Evolutionary conservation across 2,888 invertebrate genomes (phyloP), one percentile per base, ranked within the genome.

Genomic region (Hymenopus coronatus): DNA sequence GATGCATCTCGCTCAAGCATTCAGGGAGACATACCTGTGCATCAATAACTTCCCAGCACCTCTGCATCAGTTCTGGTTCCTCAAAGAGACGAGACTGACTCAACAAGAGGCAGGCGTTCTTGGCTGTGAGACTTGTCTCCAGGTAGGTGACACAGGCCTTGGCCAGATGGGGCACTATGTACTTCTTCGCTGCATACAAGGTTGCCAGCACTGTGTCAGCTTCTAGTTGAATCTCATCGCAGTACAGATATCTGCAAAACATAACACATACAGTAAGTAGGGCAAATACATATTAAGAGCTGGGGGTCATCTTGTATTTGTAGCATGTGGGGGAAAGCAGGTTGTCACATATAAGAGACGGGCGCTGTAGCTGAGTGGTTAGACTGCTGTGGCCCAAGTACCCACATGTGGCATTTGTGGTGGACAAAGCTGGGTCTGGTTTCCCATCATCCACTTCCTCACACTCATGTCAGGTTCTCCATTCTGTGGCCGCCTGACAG

Each of bases 41-140:
- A 94, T 99, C 99, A 93, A 99, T 98, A 90, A 99, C 98, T 95
- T 98, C 98, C 98, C 98, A 98, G 94, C 98, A 98, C 91, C 98
- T 95, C 94, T 98, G 97, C 98, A 98, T 98, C 91, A 99, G 95
- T 93, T 99, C 98, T 89, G 98, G 98, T 94, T 99, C 99, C 94
- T 99, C 99, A 94, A 99, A 99, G 90, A 99, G 95, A 91, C 98
- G 95, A 91, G 98, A 98, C 94, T 99, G 99, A 93, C 98, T 98
- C 92, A 99, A 95, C 91, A 99, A 96, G 91, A 99, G 95, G 93
- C 99, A 99, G 91, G 98, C 98, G 94, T 99, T 99, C 94, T 98
- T 97, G 91, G 99, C 98, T 91, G 98, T 98, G 91, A 99, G 95
- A 94, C 98, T 98, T 91, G 98, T 98, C 94, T 99, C 98, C 92